Base-by-base conservation (phyloP, 2,113 vertebrate genomes). In the Melanerpes aurifrons region DNA sequence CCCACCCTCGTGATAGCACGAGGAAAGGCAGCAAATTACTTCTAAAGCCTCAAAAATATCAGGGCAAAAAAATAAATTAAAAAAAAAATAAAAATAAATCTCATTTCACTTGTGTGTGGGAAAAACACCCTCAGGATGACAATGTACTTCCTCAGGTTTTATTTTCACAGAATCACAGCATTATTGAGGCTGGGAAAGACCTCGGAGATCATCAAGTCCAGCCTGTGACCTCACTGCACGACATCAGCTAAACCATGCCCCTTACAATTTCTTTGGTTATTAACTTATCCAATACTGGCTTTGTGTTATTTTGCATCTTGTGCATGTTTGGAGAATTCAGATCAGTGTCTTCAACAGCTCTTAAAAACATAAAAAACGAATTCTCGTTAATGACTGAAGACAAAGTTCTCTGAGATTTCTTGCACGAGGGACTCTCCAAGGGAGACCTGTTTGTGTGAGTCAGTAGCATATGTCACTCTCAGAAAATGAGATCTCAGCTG, bases 401-500 rank as follows among this genome's bases (percentile, higher is more conserved):
- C 24, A 3, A 82, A 92, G 64, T n/a, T 73, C 91, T 85, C 74
- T 0, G 31, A 95, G 85, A 75, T 87, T 91, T 88, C 82, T 92
- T 75, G 86, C 63, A 76, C 2, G 0, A 84, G 62, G 45, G 82
- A 73, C 83, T 76, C 94, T 96, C 93, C 87, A 82, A 78, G 90
- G 86, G 62, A 90, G 90, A 94, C 70, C 43, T 86, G 61, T 93
- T 89, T 90, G 80, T 93, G 82, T 76, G 80, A 96, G 87, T 94
- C 96, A 96, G 94, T 82, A 94, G 94, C 92, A 76, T 82, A 83
- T 94, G 93, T 93, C 92, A 72, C 82, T 68, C 86, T 67, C 15
- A 4, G 66, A 94, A 92, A 94, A 94, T 43, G 43, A 45, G 43
- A 95, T 81, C 1, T 0, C 82, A 56, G 81, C 86, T 91, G 50